A percentile compares a stretch with the other conserved stretches of the same genome.
phyloP scores from a whole-genome alignment of 2,113 vertebrate species.

The Nycticebus coucang region DNA sequence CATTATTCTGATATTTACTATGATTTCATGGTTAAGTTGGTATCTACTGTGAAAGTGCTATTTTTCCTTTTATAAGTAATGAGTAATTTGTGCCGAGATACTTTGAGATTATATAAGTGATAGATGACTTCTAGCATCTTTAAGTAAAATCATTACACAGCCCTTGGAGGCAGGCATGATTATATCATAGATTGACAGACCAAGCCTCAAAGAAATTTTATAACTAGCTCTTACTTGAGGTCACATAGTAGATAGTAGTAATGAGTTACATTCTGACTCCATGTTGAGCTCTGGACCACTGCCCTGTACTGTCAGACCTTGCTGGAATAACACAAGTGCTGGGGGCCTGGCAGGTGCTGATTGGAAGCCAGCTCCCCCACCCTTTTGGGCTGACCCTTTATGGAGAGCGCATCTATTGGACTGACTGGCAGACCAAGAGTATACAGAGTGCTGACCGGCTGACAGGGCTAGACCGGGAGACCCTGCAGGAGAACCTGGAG shows the following conservation, averaged over 20 bases:
- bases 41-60: background rate
- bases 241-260: background rate
- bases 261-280: background rate
- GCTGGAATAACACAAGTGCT: conserved; percentile 10
- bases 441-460: conserved; percentile 95
- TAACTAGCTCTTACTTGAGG: background rate
- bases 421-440: conserved; percentile 99
- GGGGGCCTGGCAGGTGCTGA: conserved; percentile 91
- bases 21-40: background rate
- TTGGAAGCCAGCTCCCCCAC: conserved; percentile 95
- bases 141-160: background rate
- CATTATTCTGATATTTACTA: background rate
- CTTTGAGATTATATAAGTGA: background rate
- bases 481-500: conserved; percentile 95
- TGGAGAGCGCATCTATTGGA: conserved; percentile 97
- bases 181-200: background rate
- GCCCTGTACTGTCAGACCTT: background rate
- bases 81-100: background rate
- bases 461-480: conserved; percentile 91
- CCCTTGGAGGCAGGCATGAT: background rate
- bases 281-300: background rate
- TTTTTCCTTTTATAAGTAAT: conserved; percentile 25
- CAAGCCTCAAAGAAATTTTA: background rate
- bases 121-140: background rate
- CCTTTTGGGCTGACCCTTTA: conserved; percentile 97